These are phyloP conservation scores for Hydroisotoma schaefferi DNA, from an alignment of 2,888 invertebrate genomes.

Conservation along the genomic window DNA sequence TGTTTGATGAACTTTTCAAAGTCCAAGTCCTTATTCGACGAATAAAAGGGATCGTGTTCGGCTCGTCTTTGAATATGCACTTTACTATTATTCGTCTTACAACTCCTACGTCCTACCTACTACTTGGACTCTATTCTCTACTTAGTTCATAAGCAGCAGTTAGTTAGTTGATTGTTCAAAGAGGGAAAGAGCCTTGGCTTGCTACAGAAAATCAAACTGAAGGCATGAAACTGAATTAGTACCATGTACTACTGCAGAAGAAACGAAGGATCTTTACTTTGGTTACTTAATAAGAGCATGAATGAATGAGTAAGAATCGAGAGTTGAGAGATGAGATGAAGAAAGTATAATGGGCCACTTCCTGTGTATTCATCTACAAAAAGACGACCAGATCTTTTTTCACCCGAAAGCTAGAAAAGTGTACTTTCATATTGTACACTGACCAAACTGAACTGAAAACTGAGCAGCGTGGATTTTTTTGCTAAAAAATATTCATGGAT, in stretches of 20 bases:
- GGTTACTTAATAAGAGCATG: slow-evolving; percentile 5
- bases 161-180: too few relatives aligned
- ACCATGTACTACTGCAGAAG: too few relatives aligned
- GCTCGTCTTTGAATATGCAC: neutral
- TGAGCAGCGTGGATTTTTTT: too few relatives aligned
- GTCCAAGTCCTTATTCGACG: too few relatives aligned
- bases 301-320: slow-evolving; percentile 9
- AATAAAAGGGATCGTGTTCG: too few relatives aligned
- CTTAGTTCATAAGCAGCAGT: too few relatives aligned
- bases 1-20: slow-evolving; percentile 12
- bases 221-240: too few relatives aligned
- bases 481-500: neutral
- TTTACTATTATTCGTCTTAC: neutral
- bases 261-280: too few relatives aligned
- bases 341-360: slow-evolving; percentile 38
- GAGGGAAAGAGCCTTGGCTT: too few relatives aligned
- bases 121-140: too few relatives aligned
- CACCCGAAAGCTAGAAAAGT: neutral
- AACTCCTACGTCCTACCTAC: neutral
- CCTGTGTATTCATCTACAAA: slow-evolving; percentile 39
- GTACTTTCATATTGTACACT: neutral
- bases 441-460: too few relatives aligned
- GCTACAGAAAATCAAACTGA: too few relatives aligned
- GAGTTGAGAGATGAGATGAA: slow-evolving; percentile 8
- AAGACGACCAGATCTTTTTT: slow-evolving; percentile 17